Evolutionary conservation across 1,140 invertebrate genomes (phyloP).

Genomic region (Leptestheria dahalacensis): DNA sequence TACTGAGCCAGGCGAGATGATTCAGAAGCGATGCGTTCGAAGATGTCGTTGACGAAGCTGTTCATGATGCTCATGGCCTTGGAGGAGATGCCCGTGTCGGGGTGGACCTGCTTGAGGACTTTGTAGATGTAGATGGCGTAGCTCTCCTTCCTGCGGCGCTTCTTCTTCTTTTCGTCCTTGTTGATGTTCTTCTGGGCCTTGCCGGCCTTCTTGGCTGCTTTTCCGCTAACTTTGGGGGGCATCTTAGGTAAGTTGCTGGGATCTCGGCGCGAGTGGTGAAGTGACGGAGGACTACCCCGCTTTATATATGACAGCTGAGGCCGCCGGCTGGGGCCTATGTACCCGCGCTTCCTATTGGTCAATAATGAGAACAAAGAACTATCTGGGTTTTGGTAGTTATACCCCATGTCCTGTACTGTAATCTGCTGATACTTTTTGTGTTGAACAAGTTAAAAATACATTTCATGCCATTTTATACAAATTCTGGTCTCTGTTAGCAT

Average conservation of each 20-base stretch:
- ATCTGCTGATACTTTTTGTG: too few relatives aligned
- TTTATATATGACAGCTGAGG: too few relatives aligned
- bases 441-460: too few relatives aligned
- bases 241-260: too few relatives aligned
- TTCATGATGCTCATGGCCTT: constrained; percentile 50
- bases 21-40: constrained; percentile 41
- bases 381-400: too few relatives aligned
- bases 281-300: background rate
- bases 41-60: constrained; percentile 48
- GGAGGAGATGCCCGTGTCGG: constrained; percentile 42
- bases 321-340: too few relatives aligned
- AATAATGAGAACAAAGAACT: too few relatives aligned
- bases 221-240: constrained; percentile 30
- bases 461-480: too few relatives aligned
- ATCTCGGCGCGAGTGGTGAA: too few relatives aligned
- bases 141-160: constrained; percentile 40
- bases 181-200: constrained; percentile 31
- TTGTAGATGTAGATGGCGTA: constrained; percentile 58
- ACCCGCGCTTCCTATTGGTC: too few relatives aligned
- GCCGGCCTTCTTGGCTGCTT: constrained; percentile 34
- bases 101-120: constrained; percentile 53
- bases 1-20: constrained; percentile 30
- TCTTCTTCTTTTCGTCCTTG: constrained; percentile 30
- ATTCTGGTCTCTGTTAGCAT: too few relatives aligned
- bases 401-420: too few relatives aligned